Base-by-base conservation (phyloP, 2,888 invertebrate genomes). In the Hydrotaea diabolus region DNA sequence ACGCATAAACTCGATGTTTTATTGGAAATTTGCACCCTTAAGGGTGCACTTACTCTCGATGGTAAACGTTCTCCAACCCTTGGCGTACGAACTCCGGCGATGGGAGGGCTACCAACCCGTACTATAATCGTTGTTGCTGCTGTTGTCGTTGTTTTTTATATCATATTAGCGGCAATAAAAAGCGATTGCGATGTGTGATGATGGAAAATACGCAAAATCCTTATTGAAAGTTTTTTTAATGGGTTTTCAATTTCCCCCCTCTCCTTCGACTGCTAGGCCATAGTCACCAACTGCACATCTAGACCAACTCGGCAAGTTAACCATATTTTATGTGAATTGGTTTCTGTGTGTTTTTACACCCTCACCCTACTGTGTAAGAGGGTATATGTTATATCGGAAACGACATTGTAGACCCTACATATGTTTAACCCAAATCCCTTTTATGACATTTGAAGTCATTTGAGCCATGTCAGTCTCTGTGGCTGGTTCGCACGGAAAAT, bases 161-260 rank as follows among this genome's bases (percentile, higher is more conserved):
- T 82, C n/a, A 31, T 74, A 53, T 78, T 75, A 74, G 55, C 59
- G 62, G 43, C 74, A 59, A 77, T 82, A 82, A 77, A 64, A 72
- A 69, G 23, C 55, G 53, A 64, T 55, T 57, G 15, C 26, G n/a
- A 69, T 69, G 69, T 69, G 69, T 69, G 69, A 69, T 69, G 69
- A 69, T 69, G 46, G 23, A 69, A 69, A 69, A 46, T 43, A 69
- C 23, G 23, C 69, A 69, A 46, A 69, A 69, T 69, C 43, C 43
- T 43, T 69, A 46, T 53, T 71, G 26, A 31, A 66, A 72, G 21
- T 53, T 64, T 53, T 59, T 79, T 74, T 74, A 31, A 57, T 76
- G 72, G 57, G 13, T 17, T 59, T 72, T 62, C 36, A 64, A 69
- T 73, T 62, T 74, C 15, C 39, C 66, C 2, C n/a, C 49, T 13